These are phyloP conservation scores for Diaperis boleti DNA, from an alignment of 2,888 invertebrate species.

Conservation along the genomic window DNA sequence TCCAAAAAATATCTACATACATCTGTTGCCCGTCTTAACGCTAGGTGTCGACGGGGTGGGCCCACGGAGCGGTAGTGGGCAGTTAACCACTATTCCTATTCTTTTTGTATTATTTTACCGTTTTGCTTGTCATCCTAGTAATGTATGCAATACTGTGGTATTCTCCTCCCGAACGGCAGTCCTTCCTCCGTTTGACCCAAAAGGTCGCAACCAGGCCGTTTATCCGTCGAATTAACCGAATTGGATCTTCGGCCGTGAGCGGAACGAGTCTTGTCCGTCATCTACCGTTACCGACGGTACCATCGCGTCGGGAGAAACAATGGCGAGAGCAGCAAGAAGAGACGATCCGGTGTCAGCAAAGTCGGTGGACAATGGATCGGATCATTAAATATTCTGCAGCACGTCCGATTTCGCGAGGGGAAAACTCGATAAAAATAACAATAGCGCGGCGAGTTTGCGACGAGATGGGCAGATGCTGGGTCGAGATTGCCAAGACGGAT, in stretches of 20 bases:
- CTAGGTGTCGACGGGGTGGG: too few relatives aligned
- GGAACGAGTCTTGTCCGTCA: slow-evolving; percentile 6
- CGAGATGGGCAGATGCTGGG: slow-evolving; percentile 58
- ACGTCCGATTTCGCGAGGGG: slow-evolving; percentile 61
- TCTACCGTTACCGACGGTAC: slow-evolving; percentile 23
- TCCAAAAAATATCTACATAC: too few relatives aligned
- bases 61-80: too few relatives aligned
- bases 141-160: too few relatives aligned
- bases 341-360: slow-evolving; percentile 59
- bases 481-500: slow-evolving; percentile 52
- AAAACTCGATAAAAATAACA: slow-evolving; percentile 58
- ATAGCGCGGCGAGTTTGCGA: slow-evolving; percentile 60
- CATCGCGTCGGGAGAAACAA: too few relatives aligned
- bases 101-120: too few relatives aligned
- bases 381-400: slow-evolving; percentile 61
- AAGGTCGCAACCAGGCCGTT: slow-evolving; percentile 33
- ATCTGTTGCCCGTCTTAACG: too few relatives aligned
- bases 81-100: too few relatives aligned
- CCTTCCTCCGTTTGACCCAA: too few relatives aligned
- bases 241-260: neutral
- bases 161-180: too few relatives aligned
- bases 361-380: slow-evolving; percentile 58
- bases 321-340: slow-evolving; percentile 51
- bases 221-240: slow-evolving; percentile 30
- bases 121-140: neutral